These are phyloP conservation scores for Malurus cyaneus DNA, from an alignment of 2,113 vertebrate species.

Conservation along the genomic window DNA sequence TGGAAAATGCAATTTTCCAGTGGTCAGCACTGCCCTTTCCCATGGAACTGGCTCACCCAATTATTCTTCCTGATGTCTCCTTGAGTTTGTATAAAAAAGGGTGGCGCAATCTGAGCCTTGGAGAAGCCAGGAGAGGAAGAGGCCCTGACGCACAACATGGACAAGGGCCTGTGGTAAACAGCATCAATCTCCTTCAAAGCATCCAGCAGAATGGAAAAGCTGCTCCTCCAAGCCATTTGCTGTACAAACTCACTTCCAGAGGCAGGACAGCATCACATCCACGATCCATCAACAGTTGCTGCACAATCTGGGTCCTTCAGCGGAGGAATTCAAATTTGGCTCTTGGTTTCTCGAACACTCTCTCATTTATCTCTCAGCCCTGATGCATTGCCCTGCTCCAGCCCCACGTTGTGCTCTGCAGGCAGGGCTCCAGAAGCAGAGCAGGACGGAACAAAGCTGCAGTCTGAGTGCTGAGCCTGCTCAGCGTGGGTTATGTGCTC, in stretches of 20 bases:
- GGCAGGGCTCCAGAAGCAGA: slow-evolving; percentile 38
- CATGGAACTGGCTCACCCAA: not conserved
- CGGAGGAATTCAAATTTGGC: slow-evolving; percentile 4
- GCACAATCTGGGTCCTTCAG: slow-evolving; percentile 26
- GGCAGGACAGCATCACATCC: not conserved
- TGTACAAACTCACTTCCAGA: not conserved
- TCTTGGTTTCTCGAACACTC: not conserved
- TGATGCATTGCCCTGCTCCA: not conserved
- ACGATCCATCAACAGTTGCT: not conserved
- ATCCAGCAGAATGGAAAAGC: not conserved
- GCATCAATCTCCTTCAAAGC: slow-evolving; percentile 25
- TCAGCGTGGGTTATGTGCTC: not conserved
- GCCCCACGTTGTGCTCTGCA: slow-evolving; percentile 32
- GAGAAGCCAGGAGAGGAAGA: slow-evolving; percentile 41
- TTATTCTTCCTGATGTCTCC: not conserved
- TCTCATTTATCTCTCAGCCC: not conserved
- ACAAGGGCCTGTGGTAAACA: slow-evolving; percentile 13
- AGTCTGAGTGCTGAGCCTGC: not conserved
- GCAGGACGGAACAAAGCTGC: slow-evolving; percentile 39
- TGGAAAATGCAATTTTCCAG: not conserved
- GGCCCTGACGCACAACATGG: not conserved
- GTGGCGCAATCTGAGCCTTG: not conserved
- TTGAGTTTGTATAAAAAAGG: not conserved
- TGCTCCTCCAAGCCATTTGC: not conserved
- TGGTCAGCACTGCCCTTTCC: not conserved